phyloP scores from a whole-genome alignment of 2,888 invertebrate species.

The Napeogenes inachia region DNA sequence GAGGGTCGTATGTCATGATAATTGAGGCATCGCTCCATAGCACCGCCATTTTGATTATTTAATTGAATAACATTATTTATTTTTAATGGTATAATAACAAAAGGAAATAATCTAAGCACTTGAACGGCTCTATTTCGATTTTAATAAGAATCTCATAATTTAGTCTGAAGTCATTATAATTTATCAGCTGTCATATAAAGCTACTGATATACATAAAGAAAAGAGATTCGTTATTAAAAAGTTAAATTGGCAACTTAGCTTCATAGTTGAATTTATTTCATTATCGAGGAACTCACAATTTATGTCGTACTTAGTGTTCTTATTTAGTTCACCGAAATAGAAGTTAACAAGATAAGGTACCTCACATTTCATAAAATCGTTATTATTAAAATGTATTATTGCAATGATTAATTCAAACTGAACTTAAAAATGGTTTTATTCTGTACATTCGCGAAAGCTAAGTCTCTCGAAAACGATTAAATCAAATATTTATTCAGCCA shows the following conservation, averaged over 20 bases:
- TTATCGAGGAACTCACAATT: constrained; percentile 11
- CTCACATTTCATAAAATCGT: background rate
- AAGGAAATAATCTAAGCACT: too few relatives aligned
- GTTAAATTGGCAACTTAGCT: constrained; percentile 57
- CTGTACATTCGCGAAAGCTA: too few relatives aligned
- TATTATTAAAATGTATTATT: too few relatives aligned
- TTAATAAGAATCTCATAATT: background rate
- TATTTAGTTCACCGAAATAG: background rate
- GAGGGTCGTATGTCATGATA: constrained; percentile 41
- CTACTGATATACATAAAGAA: constrained; percentile 21
- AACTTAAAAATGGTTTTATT: too few relatives aligned
- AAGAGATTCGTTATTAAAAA: constrained; percentile 53
- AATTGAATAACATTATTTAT: background rate
- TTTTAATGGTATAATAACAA: background rate
- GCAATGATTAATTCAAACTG: too few relatives aligned
- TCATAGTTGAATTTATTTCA: constrained; percentile 29
- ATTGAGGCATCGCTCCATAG: constrained; percentile 12
- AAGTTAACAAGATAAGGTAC: background rate
- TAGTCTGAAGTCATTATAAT: constrained; percentile 16
- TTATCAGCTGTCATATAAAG: constrained; percentile 25
- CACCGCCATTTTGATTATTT: constrained; percentile 10
- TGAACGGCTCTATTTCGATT: background rate
- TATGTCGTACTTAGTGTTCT: background rate
- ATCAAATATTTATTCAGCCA: constrained; percentile 3
- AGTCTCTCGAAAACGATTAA: too few relatives aligned